phyloP scores from a whole-genome alignment of 2,797 vertebrate species.

The Pelochelys cantorii region DNA sequence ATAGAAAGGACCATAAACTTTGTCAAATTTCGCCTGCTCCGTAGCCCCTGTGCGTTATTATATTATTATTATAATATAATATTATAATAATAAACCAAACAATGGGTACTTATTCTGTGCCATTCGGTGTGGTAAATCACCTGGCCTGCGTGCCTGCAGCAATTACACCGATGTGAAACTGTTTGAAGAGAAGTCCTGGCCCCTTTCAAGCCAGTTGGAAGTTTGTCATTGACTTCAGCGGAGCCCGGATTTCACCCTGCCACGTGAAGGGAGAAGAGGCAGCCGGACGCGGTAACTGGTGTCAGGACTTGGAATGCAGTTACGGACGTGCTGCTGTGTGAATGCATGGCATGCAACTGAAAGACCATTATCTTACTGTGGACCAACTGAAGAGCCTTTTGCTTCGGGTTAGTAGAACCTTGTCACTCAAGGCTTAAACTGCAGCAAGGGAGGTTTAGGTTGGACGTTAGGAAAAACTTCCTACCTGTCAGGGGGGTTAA shows the following conservation, averaged over 20 bases:
- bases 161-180: neutral
- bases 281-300: neutral
- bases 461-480: too few relatives aligned
- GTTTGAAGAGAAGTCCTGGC: neutral
- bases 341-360: neutral
- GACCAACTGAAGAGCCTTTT: neutral
- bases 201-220: neutral
- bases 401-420: neutral
- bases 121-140: neutral
- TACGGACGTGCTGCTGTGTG: neutral
- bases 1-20: too few relatives aligned
- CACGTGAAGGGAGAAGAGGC: neutral
- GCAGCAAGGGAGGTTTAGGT: too few relatives aligned
- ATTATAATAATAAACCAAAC: too few relatives aligned
- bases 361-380: neutral
- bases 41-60: neutral
- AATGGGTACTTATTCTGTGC: neutral
- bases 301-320: neutral
- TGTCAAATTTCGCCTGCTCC: too few relatives aligned
- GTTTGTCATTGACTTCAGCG: neutral
- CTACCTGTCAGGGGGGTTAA: too few relatives aligned
- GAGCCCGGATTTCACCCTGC: neutral
- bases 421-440: neutral
- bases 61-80: too few relatives aligned
- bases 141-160: neutral